Conservation (phyloP, 2,113 vertebrate species). For the Bufo bufo region DNA sequence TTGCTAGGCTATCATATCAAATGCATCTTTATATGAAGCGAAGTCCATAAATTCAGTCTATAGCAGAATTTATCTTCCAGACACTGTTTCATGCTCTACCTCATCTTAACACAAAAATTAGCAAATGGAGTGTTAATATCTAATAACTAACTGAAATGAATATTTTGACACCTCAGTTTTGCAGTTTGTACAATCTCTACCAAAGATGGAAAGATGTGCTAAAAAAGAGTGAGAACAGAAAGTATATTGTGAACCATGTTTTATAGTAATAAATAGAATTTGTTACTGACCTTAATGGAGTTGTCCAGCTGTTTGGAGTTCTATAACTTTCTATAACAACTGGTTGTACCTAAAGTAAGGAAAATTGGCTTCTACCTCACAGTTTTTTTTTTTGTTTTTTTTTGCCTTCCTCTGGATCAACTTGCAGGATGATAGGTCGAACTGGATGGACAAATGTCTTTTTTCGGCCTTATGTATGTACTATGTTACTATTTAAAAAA, state of each 20-base stretch:
- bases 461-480: too few species aligned
- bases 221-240: neutral
- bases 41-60: neutral
- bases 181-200: neutral
- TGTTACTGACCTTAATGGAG: neutral
- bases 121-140: neutral
- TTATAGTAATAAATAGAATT: neutral
- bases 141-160: conserved; percentile 9
- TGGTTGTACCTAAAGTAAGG: too few species aligned
- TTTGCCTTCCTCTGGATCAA: too few species aligned
- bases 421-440: too few species aligned
- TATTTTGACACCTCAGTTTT: conserved; percentile 1
- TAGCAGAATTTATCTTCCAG: neutral
- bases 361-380: too few species aligned
- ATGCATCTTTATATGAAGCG: neutral
- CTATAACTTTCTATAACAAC: too few species aligned
- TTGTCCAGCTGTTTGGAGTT: too few species aligned
- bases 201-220: neutral
- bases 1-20: neutral
- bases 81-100: neutral
- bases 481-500: too few species aligned
- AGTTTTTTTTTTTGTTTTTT: too few species aligned
- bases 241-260: neutral
- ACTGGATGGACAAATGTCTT: too few species aligned
- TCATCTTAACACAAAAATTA: neutral